Conservation (phyloP, 2,797 vertebrate species). For the Orientallactaga sibirica region DNA sequence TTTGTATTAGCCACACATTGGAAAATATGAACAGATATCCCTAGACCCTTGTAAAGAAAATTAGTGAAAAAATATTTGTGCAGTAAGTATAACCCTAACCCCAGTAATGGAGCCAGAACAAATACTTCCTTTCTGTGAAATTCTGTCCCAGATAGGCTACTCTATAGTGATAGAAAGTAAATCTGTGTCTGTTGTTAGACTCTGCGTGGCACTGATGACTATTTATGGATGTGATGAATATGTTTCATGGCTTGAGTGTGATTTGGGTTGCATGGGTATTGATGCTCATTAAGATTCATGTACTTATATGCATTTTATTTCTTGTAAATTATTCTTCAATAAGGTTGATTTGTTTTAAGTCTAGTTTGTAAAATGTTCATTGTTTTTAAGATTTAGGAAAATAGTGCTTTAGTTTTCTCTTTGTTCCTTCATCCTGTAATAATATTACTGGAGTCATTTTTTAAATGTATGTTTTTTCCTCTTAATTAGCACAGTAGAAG, state of each 20-base stretch:
- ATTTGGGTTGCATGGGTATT: neutral
- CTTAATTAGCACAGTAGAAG: conserved; percentile 68
- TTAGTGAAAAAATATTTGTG: neutral
- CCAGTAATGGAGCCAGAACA: neutral
- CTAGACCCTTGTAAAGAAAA: conserved; percentile 16
- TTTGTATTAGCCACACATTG: neutral
- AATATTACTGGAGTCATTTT: conserved; percentile 4
- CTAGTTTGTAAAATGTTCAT: neutral
- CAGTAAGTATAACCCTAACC: neutral
- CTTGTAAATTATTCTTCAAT: neutral
- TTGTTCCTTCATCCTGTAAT: conserved; percentile 20
- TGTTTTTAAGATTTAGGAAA: conserved; percentile 32
- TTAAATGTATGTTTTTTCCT: conserved; percentile 47
- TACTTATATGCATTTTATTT: neutral
- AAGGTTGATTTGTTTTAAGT: conserved; percentile 25
- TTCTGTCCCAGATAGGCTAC: neutral
- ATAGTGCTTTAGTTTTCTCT: neutral
- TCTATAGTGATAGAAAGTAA: neutral
- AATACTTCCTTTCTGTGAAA: conserved; percentile 21
- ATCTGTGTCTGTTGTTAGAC: neutral
- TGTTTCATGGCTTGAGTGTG: neutral
- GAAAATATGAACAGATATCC: neutral
- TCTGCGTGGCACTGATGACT: neutral
- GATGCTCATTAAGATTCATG: neutral
- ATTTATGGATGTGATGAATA: neutral